These are phyloP conservation scores for Psix sp. DNA, from an alignment of 1,140 invertebrate genomes.

Conservation along the genomic window DNA sequence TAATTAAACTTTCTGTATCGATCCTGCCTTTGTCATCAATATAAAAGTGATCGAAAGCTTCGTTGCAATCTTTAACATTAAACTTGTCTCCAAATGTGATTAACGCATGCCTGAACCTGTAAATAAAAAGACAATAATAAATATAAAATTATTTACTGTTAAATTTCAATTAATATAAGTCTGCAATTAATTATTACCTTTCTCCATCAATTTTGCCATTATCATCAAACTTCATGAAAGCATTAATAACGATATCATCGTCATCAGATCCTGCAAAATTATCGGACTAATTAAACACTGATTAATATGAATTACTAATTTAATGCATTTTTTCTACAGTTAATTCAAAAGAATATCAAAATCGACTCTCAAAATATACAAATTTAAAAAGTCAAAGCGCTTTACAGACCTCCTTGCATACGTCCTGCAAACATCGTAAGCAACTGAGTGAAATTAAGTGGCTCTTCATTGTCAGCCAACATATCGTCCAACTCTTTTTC, in stretches of 20 bases:
- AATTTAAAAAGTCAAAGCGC: too few relatives aligned
- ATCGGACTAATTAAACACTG: too few relatives aligned
- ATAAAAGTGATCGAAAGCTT: constrained; percentile 96
- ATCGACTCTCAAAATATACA: too few relatives aligned
- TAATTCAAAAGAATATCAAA: too few relatives aligned
- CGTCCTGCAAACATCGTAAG: constrained; percentile 93
- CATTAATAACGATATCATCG: constrained; percentile 94
- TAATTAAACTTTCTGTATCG: constrained; percentile 92
- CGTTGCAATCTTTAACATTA: constrained; percentile 92
- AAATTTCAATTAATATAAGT: constrained; percentile 2
- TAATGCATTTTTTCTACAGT: too few relatives aligned
- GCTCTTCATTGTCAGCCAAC: constrained; percentile 91
- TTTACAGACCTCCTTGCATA: constrained; percentile 81
- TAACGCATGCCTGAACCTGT: constrained; percentile 93
- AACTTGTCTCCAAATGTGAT: constrained; percentile 99
- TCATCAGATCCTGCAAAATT: constrained; percentile 84
- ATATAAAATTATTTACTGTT: constrained; percentile 1
- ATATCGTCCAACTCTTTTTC: constrained; percentile 95
- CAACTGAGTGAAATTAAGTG: constrained; percentile 96
- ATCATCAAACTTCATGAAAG: constrained; percentile 96
- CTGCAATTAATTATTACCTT: constrained; percentile 74
- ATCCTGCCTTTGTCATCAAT: constrained; percentile 95
- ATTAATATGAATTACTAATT: too few relatives aligned
- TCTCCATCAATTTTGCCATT: constrained; percentile 91
- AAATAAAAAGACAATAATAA: constrained; percentile 40